Evolutionary conservation across 2,797 vertebrate species (phyloP).

Genomic region (Chanos chanos): DNA sequence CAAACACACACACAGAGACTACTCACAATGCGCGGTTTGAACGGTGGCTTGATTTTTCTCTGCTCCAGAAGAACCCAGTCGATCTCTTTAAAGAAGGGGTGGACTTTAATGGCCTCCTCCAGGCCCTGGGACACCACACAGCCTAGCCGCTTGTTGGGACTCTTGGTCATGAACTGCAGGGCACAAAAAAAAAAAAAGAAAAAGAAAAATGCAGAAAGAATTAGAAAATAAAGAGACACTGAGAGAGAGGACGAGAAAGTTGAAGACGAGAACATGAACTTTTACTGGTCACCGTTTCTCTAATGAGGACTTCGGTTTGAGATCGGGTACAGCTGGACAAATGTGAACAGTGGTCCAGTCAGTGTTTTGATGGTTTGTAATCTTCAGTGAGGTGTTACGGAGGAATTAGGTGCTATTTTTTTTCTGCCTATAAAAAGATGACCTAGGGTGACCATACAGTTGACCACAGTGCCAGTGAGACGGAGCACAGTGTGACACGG

Average conservation of each 20-base stretch:
- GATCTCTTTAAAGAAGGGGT: slow-evolving; percentile 94
- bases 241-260: neutral
- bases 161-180: slow-evolving; percentile 96
- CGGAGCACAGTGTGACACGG: slow-evolving; percentile 50
- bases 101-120: slow-evolving; percentile 92
- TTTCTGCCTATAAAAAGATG: slow-evolving; percentile 19
- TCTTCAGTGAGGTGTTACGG: neutral
- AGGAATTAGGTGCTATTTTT: neutral
- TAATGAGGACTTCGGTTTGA: too few species aligned
- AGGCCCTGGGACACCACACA: slow-evolving; percentile 84
- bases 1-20: neutral
- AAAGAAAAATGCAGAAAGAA: slow-evolving; percentile 16
- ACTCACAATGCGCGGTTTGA: slow-evolving; percentile 97
- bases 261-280: too few species aligned
- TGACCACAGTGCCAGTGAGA: slow-evolving; percentile 45
- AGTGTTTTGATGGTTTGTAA: too few species aligned
- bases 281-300: too few species aligned
- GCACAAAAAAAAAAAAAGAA: slow-evolving; percentile 8
- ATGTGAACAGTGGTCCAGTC: too few species aligned
- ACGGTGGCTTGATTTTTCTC: slow-evolving; percentile 91
- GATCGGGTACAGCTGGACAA: too few species aligned
- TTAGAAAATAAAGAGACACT: neutral
- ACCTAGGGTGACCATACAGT: slow-evolving; percentile 29
- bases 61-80: slow-evolving; percentile 95
- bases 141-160: slow-evolving; percentile 89